A percentile compares a stretch with the other conserved stretches of the same genome.
Conservation (phyloP, 2,888 invertebrate genomes). For the Agonopterix heracliana region DNA sequence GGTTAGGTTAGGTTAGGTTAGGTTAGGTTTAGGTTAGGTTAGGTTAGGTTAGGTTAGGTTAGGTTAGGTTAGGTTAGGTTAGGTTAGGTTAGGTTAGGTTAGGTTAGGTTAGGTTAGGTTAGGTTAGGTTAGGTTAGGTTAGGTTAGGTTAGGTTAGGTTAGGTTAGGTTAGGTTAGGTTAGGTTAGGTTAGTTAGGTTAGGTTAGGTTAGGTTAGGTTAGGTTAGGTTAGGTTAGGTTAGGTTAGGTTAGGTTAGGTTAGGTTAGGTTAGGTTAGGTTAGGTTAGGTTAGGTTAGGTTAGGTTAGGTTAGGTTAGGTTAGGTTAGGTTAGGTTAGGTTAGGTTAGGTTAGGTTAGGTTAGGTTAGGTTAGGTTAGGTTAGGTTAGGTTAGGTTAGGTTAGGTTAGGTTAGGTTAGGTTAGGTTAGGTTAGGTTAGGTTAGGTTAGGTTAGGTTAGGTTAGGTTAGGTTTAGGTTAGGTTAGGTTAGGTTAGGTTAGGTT, state of each 20-base stretch:
- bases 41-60: too few species aligned
- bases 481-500: too few species aligned
- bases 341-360: too few species aligned
- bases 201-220: conserved; percentile 19
- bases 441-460: too few species aligned
- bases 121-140: conserved; percentile 22
- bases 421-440: too few species aligned
- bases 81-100: conserved; percentile 24
- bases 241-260: conserved; percentile 18
- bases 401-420: too few species aligned
- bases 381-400: too few species aligned
- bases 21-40: too few species aligned
- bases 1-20: too few species aligned
- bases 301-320: conserved; percentile 15
- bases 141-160: conserved; percentile 20
- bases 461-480: too few species aligned
- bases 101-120: conserved; percentile 21
- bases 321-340: conserved; percentile 12
- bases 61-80: conserved; percentile 14
- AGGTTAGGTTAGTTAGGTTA: conserved; percentile 6
- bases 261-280: conserved; percentile 5
- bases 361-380: too few species aligned
- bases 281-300: conserved; percentile 16
- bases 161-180: conserved; percentile 20
- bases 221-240: conserved; percentile 13